phyloP scores from a whole-genome alignment of 2,888 invertebrate species.

The Actias luna region DNA sequence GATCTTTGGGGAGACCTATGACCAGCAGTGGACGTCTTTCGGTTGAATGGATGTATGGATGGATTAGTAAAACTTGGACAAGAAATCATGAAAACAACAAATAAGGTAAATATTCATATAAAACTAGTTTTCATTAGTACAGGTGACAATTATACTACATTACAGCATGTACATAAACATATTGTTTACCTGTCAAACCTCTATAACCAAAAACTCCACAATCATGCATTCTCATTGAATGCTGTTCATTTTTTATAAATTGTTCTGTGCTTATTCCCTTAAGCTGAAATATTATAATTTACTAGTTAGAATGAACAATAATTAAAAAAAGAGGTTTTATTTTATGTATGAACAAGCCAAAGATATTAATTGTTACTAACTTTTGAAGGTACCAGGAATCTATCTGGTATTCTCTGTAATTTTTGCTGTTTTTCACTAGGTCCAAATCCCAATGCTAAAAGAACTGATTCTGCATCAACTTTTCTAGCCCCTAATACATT shows the following conservation, averaged over 20 bases:
- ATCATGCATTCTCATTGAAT: constrained; percentile 87
- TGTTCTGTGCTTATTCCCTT: constrained; percentile 89
- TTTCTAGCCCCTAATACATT: constrained; percentile 91
- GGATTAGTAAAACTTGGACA: too few relatives aligned
- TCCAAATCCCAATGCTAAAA: constrained; percentile 91
- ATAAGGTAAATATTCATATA: too few relatives aligned
- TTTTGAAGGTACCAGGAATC: constrained; percentile 91
- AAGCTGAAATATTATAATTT: constrained; percentile 66
- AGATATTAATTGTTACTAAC: constrained; percentile 53
- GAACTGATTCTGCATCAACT: constrained; percentile 94
- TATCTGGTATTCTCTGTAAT: constrained; percentile 89
- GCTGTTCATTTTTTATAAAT: constrained; percentile 88
- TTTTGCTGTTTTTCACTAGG: constrained; percentile 86
- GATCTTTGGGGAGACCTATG: too few relatives aligned
- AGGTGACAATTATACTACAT: too few relatives aligned
- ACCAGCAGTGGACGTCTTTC: too few relatives aligned
- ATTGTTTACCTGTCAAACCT: constrained; percentile 83
- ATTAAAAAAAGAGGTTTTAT: not conserved
- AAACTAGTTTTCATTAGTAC: not conserved
- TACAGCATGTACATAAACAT: not conserved
- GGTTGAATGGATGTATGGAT: too few relatives aligned
- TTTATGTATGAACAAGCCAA: constrained; percentile 4
- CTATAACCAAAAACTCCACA: constrained; percentile 89
- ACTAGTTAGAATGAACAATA: not conserved
- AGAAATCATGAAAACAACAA: too few relatives aligned